phyloP scores from a whole-genome alignment of 2,888 invertebrate species.

The Ectropis crepuscularia region DNA sequence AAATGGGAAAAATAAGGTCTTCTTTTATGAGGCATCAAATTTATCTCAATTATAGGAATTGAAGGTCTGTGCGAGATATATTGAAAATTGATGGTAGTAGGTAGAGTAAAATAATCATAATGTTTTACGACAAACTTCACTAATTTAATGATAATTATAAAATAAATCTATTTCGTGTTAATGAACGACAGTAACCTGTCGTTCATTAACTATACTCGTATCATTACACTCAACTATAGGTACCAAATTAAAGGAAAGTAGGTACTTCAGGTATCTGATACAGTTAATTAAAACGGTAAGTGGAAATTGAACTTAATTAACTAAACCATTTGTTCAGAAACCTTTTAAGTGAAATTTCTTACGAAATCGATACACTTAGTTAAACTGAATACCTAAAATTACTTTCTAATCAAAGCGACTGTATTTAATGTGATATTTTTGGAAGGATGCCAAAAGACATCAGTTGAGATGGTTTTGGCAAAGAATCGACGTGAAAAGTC shows the following conservation, averaged over 20 bases:
- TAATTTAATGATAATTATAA: no score
- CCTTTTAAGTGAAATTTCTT: constrained; percentile 30
- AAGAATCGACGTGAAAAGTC: constrained; percentile 53
- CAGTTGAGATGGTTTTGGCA: constrained; percentile 58
- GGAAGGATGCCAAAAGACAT: constrained; percentile 54
- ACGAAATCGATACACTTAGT: constrained; percentile 10
- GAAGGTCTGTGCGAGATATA: constrained; percentile 19
- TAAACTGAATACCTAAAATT: constrained; percentile 36
- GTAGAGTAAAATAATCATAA: neutral
- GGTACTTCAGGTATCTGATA: constrained; percentile 9
- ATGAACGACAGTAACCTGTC: neutral
- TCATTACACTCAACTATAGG: neutral
- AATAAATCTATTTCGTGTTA: no score
- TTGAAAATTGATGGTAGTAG: constrained; percentile 10
- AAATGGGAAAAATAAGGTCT: constrained; percentile 34
- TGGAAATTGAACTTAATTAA: constrained; percentile 25
- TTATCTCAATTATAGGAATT: constrained; percentile 35
- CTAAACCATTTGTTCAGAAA: constrained; percentile 25
- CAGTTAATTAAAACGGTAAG: constrained; percentile 19
- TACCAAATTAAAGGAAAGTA: constrained; percentile 5
- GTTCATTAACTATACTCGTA: no score
- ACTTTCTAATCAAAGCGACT: constrained; percentile 42
- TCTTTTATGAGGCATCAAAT: constrained; percentile 33
- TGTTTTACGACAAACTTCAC: neutral
- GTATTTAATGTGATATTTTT: constrained; percentile 41